Evolutionary conservation across 2,888 invertebrate genomes (phyloP).

Genomic region (Mimumesa dahlbomi): DNA sequence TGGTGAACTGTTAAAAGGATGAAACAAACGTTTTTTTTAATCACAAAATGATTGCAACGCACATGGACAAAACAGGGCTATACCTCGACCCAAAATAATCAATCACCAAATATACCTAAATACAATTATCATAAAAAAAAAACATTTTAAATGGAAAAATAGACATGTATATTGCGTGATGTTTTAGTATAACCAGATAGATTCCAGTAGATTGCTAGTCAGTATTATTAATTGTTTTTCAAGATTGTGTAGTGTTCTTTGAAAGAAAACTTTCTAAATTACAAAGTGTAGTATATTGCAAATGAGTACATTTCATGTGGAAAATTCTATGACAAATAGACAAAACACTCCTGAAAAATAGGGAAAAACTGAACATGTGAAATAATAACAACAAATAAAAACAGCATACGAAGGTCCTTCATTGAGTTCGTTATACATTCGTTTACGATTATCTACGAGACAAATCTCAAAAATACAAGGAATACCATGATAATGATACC

Average conservation of each 20-base stretch:
- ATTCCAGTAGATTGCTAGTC: no score
- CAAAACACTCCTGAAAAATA: conserved; percentile 26
- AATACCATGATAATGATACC: conserved; percentile 25
- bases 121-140: conserved; percentile 22
- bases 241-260: not conserved
- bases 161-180: not conserved
- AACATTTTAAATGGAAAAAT: not conserved
- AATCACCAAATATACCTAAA: conserved; percentile 19
- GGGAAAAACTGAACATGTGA: conserved; percentile 20
- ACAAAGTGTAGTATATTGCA: not conserved
- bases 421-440: conserved; percentile 3
- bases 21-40: not conserved
- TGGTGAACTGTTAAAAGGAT: conserved; percentile 4
- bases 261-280: conserved; percentile 5
- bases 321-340: conserved; percentile 7
- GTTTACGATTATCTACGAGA: conserved; percentile 14
- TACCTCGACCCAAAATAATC: conserved; percentile 15
- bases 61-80: conserved; percentile 34
- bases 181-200: no score
- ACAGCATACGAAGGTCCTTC: conserved; percentile 12
- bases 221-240: not conserved
- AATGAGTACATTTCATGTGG: conserved; percentile 5
- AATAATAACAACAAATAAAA: conserved; percentile 20
- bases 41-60: conserved; percentile 22
- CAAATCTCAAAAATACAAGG: conserved; percentile 24